Evolutionary conservation across 2,797 vertebrate species (phyloP), one percentile per base, ranked within the genome.

Genomic region (Enteromius afrohamiltoni): DNA sequence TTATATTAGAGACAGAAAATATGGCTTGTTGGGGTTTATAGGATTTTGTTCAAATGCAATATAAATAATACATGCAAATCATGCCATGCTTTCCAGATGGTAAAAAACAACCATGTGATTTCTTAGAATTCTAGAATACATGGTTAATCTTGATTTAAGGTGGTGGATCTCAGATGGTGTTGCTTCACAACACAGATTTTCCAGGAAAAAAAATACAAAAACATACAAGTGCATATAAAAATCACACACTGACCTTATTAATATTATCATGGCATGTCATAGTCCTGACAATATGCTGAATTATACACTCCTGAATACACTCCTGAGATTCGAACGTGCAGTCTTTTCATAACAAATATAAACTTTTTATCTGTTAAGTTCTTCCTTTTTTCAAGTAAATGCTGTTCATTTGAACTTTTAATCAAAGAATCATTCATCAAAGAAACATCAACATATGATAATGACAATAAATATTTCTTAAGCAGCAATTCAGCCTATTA

Each of bases 1-100:
- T 80, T 49, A 34, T 53, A 80, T 79, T 58, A 70, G 65, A 62
- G 53, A 17, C 16, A 45, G 29, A 47, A 83, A 51, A 45, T 6
- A 29, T 13, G 26, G 11, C 45, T n/a, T 49, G 1, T 73, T 82
- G 45, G 16, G 42, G 47, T 67, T 51, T 65, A 67, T 42, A 42
- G 23, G 29, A 67, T 74, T 74, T 82, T 40, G 58, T 26, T 31
- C 42, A 21, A 7, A 76, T n/a, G 34, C 47, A 31, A 82, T 67
- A 49, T 37, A 49, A 64, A 51, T 31, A 67, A 82, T 29, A 4
- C 70, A 76, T 75, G 29, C 21, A 67, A 74, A 73, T 31, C 13
- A 17, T 37, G 16, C 13, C 1, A 51, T n/a, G 37, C 47, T 60
- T 47, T 42, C 19, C 23, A 19, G 11, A 29, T 14, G 17, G 10